Evolutionary conservation across 2,888 invertebrate species (phyloP).

Genomic region (Latrodectus elegans): DNA sequence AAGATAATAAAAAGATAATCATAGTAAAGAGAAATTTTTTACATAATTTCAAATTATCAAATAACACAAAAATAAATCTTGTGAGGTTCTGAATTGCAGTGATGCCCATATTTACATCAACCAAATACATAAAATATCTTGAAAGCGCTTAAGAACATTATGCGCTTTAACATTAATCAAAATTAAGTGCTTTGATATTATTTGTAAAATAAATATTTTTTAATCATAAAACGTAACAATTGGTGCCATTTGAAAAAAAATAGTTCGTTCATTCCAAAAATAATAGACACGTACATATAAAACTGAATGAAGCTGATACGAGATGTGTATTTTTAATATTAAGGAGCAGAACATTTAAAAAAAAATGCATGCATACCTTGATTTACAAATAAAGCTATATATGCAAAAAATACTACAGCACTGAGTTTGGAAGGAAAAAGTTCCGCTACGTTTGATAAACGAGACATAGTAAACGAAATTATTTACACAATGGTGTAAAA

Average conservation of each 20-base stretch:
- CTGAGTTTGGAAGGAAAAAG: slow-evolving; percentile 90
- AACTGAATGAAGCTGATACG: neutral
- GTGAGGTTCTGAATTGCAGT: no score
- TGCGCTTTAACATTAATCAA: neutral
- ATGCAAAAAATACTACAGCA: slow-evolving; percentile 86
- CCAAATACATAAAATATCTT: no score
- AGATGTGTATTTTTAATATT: no score
- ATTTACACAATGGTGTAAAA: neutral
- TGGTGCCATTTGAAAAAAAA: no score
- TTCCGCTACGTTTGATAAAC: slow-evolving; percentile 75
- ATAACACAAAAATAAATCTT: no score
- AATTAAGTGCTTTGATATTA: neutral
- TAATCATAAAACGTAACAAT: neutral
- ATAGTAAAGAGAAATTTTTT: no score
- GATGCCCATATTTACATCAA: no score
- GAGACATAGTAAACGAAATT: slow-evolving; percentile 23
- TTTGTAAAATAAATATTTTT: neutral
- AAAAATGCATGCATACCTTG: slow-evolving; percentile 82
- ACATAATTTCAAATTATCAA: no score
- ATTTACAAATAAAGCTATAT: slow-evolving; percentile 91
- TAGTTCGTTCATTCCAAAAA: neutral
- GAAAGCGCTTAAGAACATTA: no score
- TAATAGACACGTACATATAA: neutral
- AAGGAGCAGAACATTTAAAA: neutral
- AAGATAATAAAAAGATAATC: no score